Base-by-base conservation (phyloP, 2,797 vertebrate genomes). In the Podargus strigoides region DNA sequence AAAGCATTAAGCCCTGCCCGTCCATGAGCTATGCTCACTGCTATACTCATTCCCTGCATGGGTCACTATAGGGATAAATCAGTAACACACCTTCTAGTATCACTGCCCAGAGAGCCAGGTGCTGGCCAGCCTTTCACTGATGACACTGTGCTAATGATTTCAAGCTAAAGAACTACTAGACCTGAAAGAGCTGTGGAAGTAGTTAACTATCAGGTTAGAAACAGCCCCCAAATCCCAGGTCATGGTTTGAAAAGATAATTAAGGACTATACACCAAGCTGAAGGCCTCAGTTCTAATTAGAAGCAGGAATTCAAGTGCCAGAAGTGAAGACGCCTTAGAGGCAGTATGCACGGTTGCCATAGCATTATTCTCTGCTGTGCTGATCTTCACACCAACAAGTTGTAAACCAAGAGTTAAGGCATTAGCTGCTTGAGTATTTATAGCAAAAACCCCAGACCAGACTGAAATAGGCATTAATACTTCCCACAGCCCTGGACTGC, bases 221-320 rank as follows among this genome's bases (percentile, higher is more conserved):
- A 90, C 58, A 52, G 44, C 42, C 69, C 49, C 41, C 66, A 72
- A 78, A 89, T 81, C 66, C 62, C 85, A 93, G 82, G 73, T 60
- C 93, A 10, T 8, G 16, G 50, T 86, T 73, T 88, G 83, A 84
- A 84, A 67, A 91, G 58, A 75, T 93, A 89, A 88, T 93, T 88
- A 91, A 55, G 42, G 44, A 50, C 83, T 73, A 60, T 60, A 77
- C 89, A 90, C 12, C 42, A 72, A 81, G 39, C 63, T 62, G 79
- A 88, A 72, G n/a, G 58, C 36, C 80, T 81, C 18, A 0, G 66
- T 41, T 78, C 80, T 70, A 86, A 94, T 88, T 88, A 94, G 85
- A 72, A 75, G 66, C 30, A 86, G 47, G 66, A 90, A 85, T 9
- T 72, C 37, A 93, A 72, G 76, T 27, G 23, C 58, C 67, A 59